A percentile compares a stretch with the other conserved stretches of the same genome.
These are phyloP conservation scores for Caprella mutica DNA, from an alignment of 2,888 invertebrate genomes.

Conservation along the genomic window DNA sequence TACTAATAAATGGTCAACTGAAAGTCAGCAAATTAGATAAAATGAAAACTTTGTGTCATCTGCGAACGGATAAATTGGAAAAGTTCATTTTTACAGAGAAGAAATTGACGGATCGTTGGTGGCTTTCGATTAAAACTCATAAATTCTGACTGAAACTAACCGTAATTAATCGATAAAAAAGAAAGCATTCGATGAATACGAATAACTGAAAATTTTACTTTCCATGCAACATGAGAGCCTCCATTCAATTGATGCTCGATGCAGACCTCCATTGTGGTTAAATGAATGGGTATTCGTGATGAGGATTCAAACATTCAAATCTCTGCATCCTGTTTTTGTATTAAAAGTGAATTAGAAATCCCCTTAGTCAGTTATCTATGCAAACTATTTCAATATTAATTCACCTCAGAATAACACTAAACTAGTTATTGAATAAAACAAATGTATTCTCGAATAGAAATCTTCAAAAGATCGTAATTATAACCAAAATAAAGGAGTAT, in stretches of 20 bases:
- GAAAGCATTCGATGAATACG: background rate
- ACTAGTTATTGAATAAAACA: background rate
- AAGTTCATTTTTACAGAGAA: background rate
- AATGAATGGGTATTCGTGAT: conserved; percentile 1
- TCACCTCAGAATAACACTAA: background rate
- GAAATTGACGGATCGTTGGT: background rate
- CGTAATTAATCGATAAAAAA: background rate
- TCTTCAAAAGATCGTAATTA: background rate
- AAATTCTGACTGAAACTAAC: too few species aligned
- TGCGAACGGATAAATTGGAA: too few species aligned
- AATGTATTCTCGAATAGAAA: background rate
- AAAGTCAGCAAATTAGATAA: too few species aligned
- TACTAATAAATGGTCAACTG: too few species aligned
- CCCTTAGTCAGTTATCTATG: background rate
- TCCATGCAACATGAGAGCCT: background rate
- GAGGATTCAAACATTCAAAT: background rate
- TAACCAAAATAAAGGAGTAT: background rate
- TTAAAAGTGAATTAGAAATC: background rate
- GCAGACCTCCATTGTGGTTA: conserved; percentile 8
- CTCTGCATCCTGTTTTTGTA: background rate
- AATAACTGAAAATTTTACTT: background rate
- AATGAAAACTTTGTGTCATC: too few species aligned
- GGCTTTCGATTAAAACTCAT: background rate
- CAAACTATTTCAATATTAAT: background rate
- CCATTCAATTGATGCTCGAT: background rate